Evolutionary conservation across 2,888 invertebrate genomes (phyloP), one percentile per base, ranked within the genome.

Genomic region (Plebejus melissa): DNA sequence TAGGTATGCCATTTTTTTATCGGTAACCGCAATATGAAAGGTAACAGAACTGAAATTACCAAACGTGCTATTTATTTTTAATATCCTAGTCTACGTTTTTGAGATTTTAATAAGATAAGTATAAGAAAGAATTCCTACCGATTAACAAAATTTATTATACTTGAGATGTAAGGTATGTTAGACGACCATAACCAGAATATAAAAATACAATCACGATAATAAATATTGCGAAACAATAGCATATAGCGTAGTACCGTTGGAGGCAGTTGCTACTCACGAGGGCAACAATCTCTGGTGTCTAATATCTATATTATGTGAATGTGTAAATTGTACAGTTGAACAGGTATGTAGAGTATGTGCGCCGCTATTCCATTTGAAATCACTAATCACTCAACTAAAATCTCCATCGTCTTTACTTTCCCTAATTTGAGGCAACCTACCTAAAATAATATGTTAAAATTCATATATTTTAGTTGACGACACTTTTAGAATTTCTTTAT

Each of bases 221-320:
- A 41, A 70, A 41, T 22, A 72, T 71, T 41, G 41, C 54, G 54
- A 50, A 72, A 72, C 72, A 72, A 72, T 72, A 85, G 83, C 84
- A 81, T 80, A 84, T 82, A 84, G 82, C 81, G 82, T 83, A 80
- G 80, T 86, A 87, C 91, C 91, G 90, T 90, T 91, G 90, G 83
- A 83, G 82, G 85, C 83, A 85, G 83, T 83, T 80, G 82, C 81
- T 79, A 79, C 79, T 79, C 83, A 85, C 79, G 85, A 86, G 87
- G 87, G 88, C 89, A 89, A 88, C 85, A 89, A 85, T 90, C 90
- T 90, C 87, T 86, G 89, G 32, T 72, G 54, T 72, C 65, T 72
- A 32, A 54, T 72, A 50, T 72, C 6, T 9, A 50, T 72, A 72
- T 50, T 72, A 72, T 13, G 36, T 54, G 46, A 71, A 41, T 22